Conservation (phyloP, 1,140 invertebrate genomes). For the Aphaenogaster ashmeadi region DNA sequence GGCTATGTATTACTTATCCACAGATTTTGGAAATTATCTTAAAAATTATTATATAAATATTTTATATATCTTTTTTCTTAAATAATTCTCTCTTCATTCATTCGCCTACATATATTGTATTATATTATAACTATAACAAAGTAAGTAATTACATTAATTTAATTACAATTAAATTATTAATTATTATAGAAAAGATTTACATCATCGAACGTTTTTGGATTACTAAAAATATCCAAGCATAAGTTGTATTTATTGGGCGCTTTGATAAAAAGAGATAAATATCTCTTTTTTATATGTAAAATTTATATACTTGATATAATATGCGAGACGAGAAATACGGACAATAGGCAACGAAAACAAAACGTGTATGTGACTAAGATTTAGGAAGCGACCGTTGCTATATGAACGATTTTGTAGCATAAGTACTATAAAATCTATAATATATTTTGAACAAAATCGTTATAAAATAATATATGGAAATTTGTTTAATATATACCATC, state of each 20-base stretch:
- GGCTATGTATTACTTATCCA: constrained; percentile 39
- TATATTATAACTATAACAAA: constrained; percentile 32
- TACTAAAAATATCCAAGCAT: constrained; percentile 23
- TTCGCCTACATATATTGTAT: constrained; percentile 5
- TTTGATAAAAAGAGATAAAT: constrained; percentile 57
- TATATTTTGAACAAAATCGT: constrained; percentile 73
- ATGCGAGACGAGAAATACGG: constrained; percentile 56
- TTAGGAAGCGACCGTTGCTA: constrained; percentile 69
- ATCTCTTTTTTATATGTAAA: constrained; percentile 5
- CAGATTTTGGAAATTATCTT: constrained; percentile 41
- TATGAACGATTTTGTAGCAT: constrained; percentile 71
- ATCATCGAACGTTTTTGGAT: neutral
- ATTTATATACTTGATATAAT: constrained; percentile 44
- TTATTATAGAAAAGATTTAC: constrained; percentile 6
- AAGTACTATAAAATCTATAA: constrained; percentile 74
- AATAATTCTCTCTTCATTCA: constrained; percentile 27
- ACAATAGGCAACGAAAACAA: constrained; percentile 67
- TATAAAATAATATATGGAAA: constrained; percentile 70
- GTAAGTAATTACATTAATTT: too few species aligned
- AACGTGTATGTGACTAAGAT: constrained; percentile 63
- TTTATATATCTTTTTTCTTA: constrained; percentile 48
- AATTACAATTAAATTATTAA: constrained; percentile 17
- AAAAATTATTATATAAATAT: constrained; percentile 50
- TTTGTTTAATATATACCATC: constrained; percentile 70
- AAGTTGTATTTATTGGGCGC: constrained; percentile 39